Percentiles rank a stretch among this genome's conserved stretches.
Evolutionary conservation across 2,797 vertebrate genomes (phyloP).

Genomic region (Acanthis flammea): DNA sequence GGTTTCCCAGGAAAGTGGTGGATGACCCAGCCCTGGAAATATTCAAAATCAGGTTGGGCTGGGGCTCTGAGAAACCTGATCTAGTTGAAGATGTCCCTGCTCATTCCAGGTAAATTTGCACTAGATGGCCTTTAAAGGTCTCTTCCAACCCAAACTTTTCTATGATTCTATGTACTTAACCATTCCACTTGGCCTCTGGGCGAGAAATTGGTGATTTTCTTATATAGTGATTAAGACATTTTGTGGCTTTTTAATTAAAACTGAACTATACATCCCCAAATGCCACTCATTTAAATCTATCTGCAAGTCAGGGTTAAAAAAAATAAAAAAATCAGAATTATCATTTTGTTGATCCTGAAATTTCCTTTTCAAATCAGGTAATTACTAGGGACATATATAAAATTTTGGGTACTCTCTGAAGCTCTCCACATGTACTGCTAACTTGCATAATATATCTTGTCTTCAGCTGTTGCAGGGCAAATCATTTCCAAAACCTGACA

Average conservation of each 20-base stretch:
- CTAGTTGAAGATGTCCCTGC: not conserved
- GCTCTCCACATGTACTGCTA: not conserved
- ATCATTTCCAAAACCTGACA: slow-evolving; percentile 80
- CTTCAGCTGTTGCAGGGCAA: slow-evolving; percentile 84
- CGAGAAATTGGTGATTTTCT: not conserved
- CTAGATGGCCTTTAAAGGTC: not conserved
- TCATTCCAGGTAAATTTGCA: not conserved
- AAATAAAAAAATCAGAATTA: not conserved
- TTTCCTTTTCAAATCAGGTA: not conserved
- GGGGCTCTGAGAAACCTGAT: not conserved
- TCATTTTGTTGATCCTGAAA: not conserved
- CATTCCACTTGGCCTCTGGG: not conserved
- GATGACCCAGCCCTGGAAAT: not conserved
- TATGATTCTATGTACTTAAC: not conserved
- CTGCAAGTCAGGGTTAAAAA: not conserved
- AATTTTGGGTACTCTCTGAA: not conserved
- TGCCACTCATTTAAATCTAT: not conserved
- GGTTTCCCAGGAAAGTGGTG: not conserved
- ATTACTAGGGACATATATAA: not conserved
- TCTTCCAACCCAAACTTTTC: not conserved
- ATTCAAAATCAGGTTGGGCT: not conserved
- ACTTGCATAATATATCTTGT: not conserved
- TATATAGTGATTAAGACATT: not conserved
- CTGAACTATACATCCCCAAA: not conserved
- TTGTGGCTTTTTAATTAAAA: not conserved